Percentiles rank a stretch among this genome's conserved stretches.
Conservation (phyloP, 2,797 vertebrate species). For the Enoplosus armatus region DNA sequence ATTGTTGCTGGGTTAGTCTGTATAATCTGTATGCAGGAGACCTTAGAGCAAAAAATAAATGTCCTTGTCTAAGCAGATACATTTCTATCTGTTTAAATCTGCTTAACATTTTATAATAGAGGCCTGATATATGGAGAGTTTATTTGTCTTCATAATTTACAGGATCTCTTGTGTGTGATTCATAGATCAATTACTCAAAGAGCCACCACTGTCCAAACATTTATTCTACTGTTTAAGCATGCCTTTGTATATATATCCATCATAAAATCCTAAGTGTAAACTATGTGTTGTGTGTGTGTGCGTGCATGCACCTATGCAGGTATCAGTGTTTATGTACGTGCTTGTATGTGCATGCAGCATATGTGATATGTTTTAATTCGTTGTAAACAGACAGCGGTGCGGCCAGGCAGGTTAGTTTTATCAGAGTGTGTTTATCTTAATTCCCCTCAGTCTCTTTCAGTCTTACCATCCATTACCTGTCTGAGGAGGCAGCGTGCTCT, state of each 20-base stretch:
- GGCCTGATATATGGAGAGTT: conserved; percentile 75
- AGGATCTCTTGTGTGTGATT: conserved; percentile 80
- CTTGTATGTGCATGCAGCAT: conserved; percentile 39
- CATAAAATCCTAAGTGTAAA: conserved; percentile 68
- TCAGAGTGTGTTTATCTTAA: conserved; percentile 83
- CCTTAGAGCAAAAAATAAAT: conserved; percentile 58
- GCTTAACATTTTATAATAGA: conserved; percentile 76
- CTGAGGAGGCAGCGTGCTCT: conserved; percentile 76
- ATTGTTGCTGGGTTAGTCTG: conserved; percentile 24
- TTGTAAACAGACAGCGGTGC: conserved; percentile 73
- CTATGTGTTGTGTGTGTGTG: conserved; percentile 35
- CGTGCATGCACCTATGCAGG: background rate
- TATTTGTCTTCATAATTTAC: conserved; percentile 83
- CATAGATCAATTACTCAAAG: conserved; percentile 83
- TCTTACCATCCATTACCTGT: conserved; percentile 82
- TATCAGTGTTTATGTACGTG: conserved; percentile 31
- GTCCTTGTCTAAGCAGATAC: conserved; percentile 66
- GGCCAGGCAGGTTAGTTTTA: conserved; percentile 71
- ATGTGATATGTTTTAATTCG: conserved; percentile 82
- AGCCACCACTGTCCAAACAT: conserved; percentile 79
- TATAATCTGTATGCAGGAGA: conserved; percentile 70
- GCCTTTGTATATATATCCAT: conserved; percentile 79
- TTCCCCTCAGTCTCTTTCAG: conserved; percentile 81
- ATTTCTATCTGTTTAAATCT: conserved; percentile 76
- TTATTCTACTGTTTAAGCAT: conserved; percentile 74